These are phyloP conservation scores for Ailuropoda melanoleuca DNA, from an alignment of 2,113 vertebrate genomes.

Conservation along the genomic window DNA sequence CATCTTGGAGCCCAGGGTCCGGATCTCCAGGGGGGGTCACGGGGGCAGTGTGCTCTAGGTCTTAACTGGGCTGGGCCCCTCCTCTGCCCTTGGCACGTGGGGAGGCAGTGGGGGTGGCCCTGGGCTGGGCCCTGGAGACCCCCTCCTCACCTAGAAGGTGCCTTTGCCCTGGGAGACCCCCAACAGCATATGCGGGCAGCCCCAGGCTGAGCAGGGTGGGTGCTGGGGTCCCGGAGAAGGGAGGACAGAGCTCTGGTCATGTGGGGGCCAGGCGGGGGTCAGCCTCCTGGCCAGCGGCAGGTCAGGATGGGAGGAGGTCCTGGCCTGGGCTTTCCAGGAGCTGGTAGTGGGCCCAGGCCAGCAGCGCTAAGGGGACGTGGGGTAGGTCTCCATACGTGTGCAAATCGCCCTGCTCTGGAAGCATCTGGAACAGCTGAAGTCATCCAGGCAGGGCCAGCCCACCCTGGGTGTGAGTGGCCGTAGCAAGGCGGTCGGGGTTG, in stretches of 20 bases:
- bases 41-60: neutral
- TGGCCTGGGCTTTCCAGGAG: neutral
- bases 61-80: neutral
- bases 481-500: neutral
- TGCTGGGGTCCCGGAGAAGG: neutral
- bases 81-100: neutral
- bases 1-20: neutral
- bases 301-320: neutral
- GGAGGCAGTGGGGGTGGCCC: neutral
- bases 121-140: neutral
- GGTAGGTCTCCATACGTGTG: neutral
- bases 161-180: neutral
- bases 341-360: neutral
- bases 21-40: neutral
- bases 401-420: neutral
- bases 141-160: neutral
- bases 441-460: neutral
- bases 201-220: neutral
- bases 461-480: neutral
- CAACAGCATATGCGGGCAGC: rapidly evolving
- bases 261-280: neutral
- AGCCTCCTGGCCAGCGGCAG: neutral
- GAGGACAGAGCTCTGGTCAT: neutral
- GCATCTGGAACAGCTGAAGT: neutral
- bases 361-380: neutral